Conservation (phyloP, 2,888 invertebrate genomes). For the Dorcus parallelipipedus region DNA sequence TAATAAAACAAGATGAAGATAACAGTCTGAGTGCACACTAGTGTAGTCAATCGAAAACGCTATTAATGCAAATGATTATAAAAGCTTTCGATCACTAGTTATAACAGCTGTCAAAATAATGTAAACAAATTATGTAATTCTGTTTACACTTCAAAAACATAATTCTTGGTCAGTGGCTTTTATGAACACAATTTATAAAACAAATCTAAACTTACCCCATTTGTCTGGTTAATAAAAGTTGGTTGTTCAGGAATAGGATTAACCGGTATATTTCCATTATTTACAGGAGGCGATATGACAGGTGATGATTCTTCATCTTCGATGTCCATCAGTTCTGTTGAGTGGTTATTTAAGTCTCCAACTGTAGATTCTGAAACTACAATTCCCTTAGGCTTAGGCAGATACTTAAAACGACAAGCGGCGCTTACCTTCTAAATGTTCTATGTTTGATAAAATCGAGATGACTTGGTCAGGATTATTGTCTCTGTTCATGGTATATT, state of each 20-base stretch:
- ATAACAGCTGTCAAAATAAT: too few relatives aligned
- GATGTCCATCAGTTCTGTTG: constrained; percentile 46
- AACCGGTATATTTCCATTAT: constrained; percentile 42
- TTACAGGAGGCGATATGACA: constrained; percentile 47
- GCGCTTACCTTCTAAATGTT: constrained; percentile 38
- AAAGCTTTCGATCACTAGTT: too few relatives aligned
- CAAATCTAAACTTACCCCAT: constrained; percentile 36
- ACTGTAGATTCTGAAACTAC: not conserved
- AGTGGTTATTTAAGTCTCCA: not conserved
- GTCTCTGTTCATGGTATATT: constrained; percentile 76
- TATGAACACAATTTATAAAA: not conserved
- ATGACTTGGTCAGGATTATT: constrained; percentile 75
- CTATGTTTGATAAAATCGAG: constrained; percentile 40
- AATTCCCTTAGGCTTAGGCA: not conserved
- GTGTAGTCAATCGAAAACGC: too few relatives aligned
- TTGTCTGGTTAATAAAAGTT: constrained; percentile 39
- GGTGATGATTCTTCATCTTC: constrained; percentile 64
- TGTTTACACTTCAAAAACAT: not conserved
- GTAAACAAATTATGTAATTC: too few relatives aligned
- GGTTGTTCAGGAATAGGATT: constrained; percentile 42
- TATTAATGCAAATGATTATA: too few relatives aligned
- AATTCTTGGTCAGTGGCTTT: not conserved
- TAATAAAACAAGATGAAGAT: too few relatives aligned
- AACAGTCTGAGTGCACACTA: too few relatives aligned
- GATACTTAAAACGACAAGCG: not conserved